Conservation (phyloP, 2,113 vertebrate genomes). For the Channa maculata region DNA sequence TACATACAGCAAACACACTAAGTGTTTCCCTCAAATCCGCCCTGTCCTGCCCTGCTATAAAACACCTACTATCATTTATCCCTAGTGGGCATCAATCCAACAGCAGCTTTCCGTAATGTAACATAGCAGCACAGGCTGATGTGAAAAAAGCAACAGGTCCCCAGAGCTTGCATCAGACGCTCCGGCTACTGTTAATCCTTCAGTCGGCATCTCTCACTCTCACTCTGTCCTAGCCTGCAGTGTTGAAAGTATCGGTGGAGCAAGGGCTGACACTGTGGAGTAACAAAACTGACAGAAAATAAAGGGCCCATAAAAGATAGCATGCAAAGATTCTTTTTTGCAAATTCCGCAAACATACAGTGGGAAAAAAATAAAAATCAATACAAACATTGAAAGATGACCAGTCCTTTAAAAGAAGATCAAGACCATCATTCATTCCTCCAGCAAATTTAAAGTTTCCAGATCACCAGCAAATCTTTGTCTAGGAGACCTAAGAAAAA, state of each 20-base stretch:
- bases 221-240: background rate
- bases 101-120: conserved; percentile 58
- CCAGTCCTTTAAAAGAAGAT: background rate
- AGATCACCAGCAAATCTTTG: background rate
- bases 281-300: background rate
- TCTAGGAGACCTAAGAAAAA: background rate
- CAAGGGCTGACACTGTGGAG: background rate
- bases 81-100: conserved; percentile 59
- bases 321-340: background rate
- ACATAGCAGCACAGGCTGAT: conserved; percentile 39
- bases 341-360: background rate
- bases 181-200: conserved; percentile 12
- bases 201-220: background rate
- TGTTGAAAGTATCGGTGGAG: background rate
- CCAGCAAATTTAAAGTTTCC: background rate
- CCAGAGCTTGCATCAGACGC: conserved; percentile 37
- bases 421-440: background rate
- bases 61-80: conserved; percentile 57
- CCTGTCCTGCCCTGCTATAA: conserved; percentile 46
- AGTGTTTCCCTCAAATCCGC: background rate
- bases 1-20: conserved; percentile 4
- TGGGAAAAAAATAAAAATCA: too few species aligned
- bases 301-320: background rate
- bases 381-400: background rate
- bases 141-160: conserved; percentile 75